phyloP scores from a whole-genome alignment of 2,797 vertebrate genomes.

The Odontamblyopus lacepedii region DNA sequence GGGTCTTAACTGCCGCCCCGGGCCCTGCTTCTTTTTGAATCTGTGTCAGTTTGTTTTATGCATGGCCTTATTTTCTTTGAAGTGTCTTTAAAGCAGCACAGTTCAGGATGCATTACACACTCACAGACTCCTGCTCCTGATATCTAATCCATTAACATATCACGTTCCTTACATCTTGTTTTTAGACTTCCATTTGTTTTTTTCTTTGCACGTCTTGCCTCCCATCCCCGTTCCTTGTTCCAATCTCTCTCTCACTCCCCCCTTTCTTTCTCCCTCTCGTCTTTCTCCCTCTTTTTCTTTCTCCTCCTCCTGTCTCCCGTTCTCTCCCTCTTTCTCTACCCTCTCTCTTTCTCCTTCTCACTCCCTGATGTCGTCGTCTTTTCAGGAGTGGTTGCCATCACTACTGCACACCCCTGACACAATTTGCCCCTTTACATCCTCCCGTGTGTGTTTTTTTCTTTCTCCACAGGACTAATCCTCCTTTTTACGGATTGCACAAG shows the following conservation, averaged over 20 bases:
- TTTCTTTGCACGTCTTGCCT: constrained; percentile 15
- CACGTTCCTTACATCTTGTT: constrained; percentile 49
- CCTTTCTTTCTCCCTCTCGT: constrained; percentile 8
- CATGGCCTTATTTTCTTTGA: constrained; percentile 55
- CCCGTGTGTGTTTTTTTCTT: constrained; percentile 35
- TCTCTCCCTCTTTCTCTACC: not conserved
- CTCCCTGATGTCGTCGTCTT: constrained; percentile 53
- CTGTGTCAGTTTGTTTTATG: constrained; percentile 58
- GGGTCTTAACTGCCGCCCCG: constrained; percentile 40
- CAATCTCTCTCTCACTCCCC: not conserved
- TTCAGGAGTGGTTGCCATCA: constrained; percentile 74
- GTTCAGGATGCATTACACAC: constrained; percentile 54
- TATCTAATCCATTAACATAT: constrained; percentile 58
- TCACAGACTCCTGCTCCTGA: constrained; percentile 26
- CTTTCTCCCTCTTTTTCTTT: constrained; percentile 19
- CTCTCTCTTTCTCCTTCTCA: constrained; percentile 2
- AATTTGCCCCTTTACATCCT: constrained; percentile 67
- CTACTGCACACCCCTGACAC: constrained; percentile 64
- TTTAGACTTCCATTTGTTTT: constrained; percentile 42
- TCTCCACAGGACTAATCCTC: constrained; percentile 63
- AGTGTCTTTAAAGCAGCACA: constrained; percentile 57
- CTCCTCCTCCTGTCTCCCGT: not conserved
- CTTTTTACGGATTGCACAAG: constrained; percentile 67
- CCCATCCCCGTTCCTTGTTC: constrained; percentile 22
- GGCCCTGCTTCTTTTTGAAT: constrained; percentile 37